These are phyloP conservation scores for Cynodonichthys magdalenae DNA, from an alignment of 2,797 vertebrate genomes.

Conservation along the genomic window DNA sequence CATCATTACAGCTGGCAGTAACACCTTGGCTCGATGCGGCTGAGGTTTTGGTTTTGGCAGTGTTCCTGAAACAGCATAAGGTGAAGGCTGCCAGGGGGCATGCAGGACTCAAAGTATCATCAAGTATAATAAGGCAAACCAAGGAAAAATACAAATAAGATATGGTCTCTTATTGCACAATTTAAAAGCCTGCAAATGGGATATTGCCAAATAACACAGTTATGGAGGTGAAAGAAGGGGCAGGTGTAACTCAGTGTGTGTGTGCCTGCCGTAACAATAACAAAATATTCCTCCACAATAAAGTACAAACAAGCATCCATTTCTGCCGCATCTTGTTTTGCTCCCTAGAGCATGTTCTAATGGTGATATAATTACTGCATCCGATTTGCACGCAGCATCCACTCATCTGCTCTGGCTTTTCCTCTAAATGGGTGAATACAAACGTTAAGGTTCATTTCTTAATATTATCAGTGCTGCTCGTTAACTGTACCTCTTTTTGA, in stretches of 20 bases:
- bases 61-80: background rate
- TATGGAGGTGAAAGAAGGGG: background rate
- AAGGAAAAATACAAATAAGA: background rate
- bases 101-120: background rate
- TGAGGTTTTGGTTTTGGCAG: constrained; percentile 22
- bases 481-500: constrained; percentile 91
- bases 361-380: background rate
- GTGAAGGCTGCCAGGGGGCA: constrained; percentile 9
- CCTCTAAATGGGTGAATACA: background rate
- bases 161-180: constrained; percentile 6
- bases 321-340: background rate
- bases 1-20: constrained; percentile 22
- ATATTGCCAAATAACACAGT: background rate
- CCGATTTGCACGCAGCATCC: background rate
- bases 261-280: background rate
- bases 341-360: background rate
- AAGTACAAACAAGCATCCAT: background rate
- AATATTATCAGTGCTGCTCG: background rate
- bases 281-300: background rate
- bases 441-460: background rate
- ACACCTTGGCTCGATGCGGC: constrained; percentile 19
- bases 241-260: constrained; percentile 8
- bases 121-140: background rate
- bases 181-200: constrained; percentile 8
- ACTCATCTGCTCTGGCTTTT: background rate